Evolutionary conservation across 2,113 vertebrate species (phyloP).

Genomic region (Cavia porcellus): DNA sequence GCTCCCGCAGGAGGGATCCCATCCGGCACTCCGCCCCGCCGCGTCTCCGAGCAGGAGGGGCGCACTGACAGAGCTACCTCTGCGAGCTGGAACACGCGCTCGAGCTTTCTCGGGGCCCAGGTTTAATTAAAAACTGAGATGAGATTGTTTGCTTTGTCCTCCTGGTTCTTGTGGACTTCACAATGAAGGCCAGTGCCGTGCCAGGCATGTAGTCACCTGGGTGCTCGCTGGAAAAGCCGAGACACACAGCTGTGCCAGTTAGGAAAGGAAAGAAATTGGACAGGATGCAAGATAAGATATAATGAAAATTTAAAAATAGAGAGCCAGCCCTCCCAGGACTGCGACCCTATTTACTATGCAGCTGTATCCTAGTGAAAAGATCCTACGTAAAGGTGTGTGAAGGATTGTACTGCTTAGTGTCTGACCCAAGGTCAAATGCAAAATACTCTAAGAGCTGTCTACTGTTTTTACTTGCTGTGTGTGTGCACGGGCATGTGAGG

Average conservation of each 20-base stretch:
- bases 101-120: neutral
- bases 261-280: neutral
- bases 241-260: neutral
- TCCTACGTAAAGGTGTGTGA: neutral
- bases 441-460: neutral
- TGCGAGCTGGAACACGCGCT: neutral
- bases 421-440: conserved; percentile 4
- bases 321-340: neutral
- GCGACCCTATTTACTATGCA: neutral
- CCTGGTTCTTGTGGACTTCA: neutral
- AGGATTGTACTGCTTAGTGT: neutral
- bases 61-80: neutral
- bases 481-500: neutral
- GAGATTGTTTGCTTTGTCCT: neutral
- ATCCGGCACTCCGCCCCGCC: neutral
- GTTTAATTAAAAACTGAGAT: neutral
- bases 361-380: neutral
- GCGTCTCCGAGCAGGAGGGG: neutral
- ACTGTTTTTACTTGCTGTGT: neutral
- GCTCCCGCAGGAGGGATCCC: neutral
- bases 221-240: neutral
- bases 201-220: neutral
- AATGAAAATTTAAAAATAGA: neutral
- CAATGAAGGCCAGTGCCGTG: neutral
- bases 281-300: neutral